These are phyloP conservation scores for Melanotaenia pygmaea DNA, from an alignment of 2,797 vertebrate genomes.

Conservation along the genomic window DNA sequence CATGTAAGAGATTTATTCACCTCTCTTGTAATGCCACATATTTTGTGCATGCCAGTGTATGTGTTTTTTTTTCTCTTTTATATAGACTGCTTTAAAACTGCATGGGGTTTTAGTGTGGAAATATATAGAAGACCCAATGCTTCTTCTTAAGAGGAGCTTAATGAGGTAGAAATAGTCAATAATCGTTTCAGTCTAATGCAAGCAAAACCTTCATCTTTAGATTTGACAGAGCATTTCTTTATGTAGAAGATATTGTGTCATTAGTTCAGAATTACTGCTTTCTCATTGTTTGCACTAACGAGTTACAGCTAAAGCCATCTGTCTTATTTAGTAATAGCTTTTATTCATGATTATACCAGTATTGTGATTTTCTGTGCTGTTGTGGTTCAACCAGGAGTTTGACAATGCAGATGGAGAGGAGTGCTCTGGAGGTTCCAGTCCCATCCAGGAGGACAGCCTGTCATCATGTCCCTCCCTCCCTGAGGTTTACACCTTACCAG, in stretches of 20 bases:
- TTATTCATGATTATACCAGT: neutral
- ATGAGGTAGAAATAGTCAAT: conserved; percentile 54
- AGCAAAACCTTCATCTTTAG: conserved; percentile 25
- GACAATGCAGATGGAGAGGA: conserved; percentile 93
- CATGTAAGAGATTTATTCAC: conserved; percentile 75
- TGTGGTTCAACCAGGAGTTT: conserved; percentile 83
- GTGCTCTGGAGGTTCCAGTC: conserved; percentile 91
- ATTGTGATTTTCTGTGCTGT: conserved; percentile 20
- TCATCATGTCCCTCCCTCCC: conserved; percentile 93
- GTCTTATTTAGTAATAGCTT: conserved; percentile 8
- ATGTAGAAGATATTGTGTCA: conserved; percentile 35
- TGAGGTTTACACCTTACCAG: conserved; percentile 92
- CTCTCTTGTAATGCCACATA: conserved; percentile 44
- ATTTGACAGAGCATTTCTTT: conserved; percentile 36
- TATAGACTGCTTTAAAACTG: conserved; percentile 22
- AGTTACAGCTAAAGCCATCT: conserved; percentile 19
- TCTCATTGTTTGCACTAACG: conserved; percentile 31
- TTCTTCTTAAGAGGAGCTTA: conserved; percentile 6
- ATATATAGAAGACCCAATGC: conserved; percentile 36
- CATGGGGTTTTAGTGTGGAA: conserved; percentile 17
- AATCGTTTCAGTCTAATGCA: conserved; percentile 43
- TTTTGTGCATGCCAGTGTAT: conserved; percentile 29
- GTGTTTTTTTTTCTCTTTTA: neutral
- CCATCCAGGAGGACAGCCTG: conserved; percentile 92
- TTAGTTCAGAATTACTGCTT: conserved; percentile 43